Conservation (phyloP, 2,888 invertebrate genomes). For the Ischnus inquisitorius region DNA sequence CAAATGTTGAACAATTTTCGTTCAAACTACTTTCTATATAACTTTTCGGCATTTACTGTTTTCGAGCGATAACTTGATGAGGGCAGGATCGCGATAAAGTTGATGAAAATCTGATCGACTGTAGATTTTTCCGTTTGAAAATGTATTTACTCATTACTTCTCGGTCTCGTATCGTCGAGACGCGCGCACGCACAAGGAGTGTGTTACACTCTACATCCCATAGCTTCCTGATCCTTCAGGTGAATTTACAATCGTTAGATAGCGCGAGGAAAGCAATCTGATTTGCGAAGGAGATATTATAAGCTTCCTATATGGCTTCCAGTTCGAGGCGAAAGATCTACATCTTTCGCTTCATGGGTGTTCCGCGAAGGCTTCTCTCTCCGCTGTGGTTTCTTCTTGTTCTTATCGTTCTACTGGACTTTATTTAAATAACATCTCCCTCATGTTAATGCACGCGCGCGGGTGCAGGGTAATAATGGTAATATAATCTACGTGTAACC, state of each 20-base stretch:
- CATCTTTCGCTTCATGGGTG: constrained; percentile 68
- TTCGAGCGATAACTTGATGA: too few species aligned
- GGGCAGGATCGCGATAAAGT: too few species aligned
- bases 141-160: neutral
- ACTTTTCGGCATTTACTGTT: too few species aligned
- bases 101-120: neutral
- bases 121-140: neutral
- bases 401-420: constrained; percentile 46
- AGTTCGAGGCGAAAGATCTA: constrained; percentile 63
- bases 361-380: constrained; percentile 63
- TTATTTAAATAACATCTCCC: constrained; percentile 77
- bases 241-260: constrained; percentile 23
- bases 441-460: constrained; percentile 76
- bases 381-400: neutral
- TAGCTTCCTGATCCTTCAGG: constrained; percentile 31
- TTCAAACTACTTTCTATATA: too few species aligned
- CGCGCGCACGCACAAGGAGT: constrained; percentile 1
- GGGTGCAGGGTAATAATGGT: constrained; percentile 75
- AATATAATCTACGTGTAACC: constrained; percentile 77
- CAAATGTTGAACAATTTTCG: too few species aligned
- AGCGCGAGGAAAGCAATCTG: constrained; percentile 29
- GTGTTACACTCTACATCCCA: constrained; percentile 2
- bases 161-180: neutral
- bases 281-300: constrained; percentile 24
- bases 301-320: constrained; percentile 47